Percentiles rank a stretch among this genome's conserved stretches.
phyloP scores from a whole-genome alignment of 2,888 invertebrate species.

The Camponotus fellah region DNA sequence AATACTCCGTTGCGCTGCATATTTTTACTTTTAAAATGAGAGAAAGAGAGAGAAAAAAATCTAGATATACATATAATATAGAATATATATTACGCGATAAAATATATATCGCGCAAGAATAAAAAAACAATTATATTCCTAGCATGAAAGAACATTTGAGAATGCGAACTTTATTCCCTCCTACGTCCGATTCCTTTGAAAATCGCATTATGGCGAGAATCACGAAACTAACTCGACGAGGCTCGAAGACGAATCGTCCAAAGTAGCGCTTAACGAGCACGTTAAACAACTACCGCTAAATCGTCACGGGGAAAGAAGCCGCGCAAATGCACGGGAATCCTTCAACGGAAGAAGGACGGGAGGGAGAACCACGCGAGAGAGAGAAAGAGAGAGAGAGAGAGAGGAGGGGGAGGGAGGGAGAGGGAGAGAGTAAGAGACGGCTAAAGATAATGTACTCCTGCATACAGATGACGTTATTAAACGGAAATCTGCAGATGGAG shows the following conservation, averaged over 20 bases:
- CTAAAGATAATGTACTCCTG: conserved; percentile 69
- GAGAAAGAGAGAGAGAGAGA: background rate
- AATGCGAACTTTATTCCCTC: conserved; percentile 2
- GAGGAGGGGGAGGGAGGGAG: no score
- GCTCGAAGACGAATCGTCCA: conserved; percentile 12
- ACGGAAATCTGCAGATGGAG: conserved; percentile 69
- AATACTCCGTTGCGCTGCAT: background rate
- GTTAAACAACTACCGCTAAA: conserved; percentile 16
- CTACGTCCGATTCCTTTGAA: background rate
- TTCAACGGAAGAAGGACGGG: background rate
- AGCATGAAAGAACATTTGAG: background rate
- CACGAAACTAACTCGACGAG: background rate
- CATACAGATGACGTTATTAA: conserved; percentile 74
- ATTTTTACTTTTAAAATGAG: background rate
- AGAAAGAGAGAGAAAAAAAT: background rate
- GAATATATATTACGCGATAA: background rate
- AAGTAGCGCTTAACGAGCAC: conserved; percentile 12
- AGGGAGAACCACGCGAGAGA: background rate
- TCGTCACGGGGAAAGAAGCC: conserved; percentile 31
- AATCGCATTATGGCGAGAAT: background rate
- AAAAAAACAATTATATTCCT: background rate
- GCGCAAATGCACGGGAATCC: conserved; percentile 20
- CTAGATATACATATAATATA: background rate
- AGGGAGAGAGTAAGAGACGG: conserved; percentile 41
- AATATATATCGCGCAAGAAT: background rate